These are phyloP conservation scores for Augiades crinisus DNA, from an alignment of 2,888 invertebrate genomes.

Conservation along the genomic window DNA sequence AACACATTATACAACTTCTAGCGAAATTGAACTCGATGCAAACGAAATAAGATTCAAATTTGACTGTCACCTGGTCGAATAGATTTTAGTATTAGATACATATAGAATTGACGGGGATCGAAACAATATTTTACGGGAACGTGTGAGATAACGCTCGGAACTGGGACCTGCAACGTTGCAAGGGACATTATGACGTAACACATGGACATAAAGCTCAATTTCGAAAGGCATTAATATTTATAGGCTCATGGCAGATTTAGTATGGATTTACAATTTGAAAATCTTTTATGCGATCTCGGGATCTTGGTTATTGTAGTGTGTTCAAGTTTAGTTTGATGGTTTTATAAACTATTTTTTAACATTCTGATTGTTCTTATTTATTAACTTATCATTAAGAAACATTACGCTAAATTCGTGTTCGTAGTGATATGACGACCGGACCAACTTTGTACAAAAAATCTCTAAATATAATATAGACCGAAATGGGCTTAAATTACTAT, in stretches of 20 bases:
- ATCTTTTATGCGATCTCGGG: slow-evolving; percentile 12
- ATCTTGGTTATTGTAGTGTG: too few relatives aligned
- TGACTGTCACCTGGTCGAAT: slow-evolving; percentile 3
- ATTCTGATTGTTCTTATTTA: too few relatives aligned
- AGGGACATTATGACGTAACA: neutral
- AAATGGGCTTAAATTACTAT: too few relatives aligned
- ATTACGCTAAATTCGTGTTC: too few relatives aligned
- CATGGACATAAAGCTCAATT: neutral
- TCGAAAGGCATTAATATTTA: neutral
- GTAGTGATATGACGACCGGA: too few relatives aligned
- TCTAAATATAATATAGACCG: too few relatives aligned
- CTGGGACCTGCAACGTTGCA: slow-evolving; percentile 22
- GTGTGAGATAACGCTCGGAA: slow-evolving; percentile 21
- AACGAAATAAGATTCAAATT: slow-evolving; percentile 17
- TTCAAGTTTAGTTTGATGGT: too few relatives aligned
- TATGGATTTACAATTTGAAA: slow-evolving; percentile 11
- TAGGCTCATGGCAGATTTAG: slow-evolving; percentile 17
- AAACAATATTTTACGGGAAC: slow-evolving; percentile 26
- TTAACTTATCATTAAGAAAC: neutral
- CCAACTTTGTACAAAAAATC: too few relatives aligned
- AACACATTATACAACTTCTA: slow-evolving; percentile 4
- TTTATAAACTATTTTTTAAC: too few relatives aligned
- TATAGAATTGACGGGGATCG: slow-evolving; percentile 25
- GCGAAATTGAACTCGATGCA: slow-evolving; percentile 12
- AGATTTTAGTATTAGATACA: slow-evolving; percentile 19